These are phyloP conservation scores for Microcebus ravelobensis DNA, from an alignment of 2,113 vertebrate genomes.

Conservation along the genomic window DNA sequence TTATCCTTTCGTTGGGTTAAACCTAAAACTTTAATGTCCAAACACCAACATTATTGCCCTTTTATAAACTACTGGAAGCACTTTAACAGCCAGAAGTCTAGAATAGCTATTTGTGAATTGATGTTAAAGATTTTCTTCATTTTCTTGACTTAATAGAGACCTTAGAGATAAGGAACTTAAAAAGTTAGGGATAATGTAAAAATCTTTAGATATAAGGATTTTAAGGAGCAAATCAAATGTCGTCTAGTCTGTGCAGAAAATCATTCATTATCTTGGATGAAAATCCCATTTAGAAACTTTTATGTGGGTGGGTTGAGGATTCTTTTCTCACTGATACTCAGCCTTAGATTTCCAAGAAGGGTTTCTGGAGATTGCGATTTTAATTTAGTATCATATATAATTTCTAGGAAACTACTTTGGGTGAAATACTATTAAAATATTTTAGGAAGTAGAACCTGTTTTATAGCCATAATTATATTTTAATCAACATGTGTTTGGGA, in stretches of 20 bases:
- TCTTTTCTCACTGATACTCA: not conserved
- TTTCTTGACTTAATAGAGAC: conserved; percentile 27
- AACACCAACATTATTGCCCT: not conserved
- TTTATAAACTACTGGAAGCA: not conserved
- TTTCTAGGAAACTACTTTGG: not conserved
- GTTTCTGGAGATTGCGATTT: not conserved
- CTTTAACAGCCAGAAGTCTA: not conserved
- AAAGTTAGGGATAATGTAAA: not conserved
- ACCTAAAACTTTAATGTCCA: not conserved
- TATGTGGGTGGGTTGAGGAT: not conserved
- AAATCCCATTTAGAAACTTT: not conserved
- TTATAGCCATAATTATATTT: not conserved
- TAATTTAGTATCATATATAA: not conserved
- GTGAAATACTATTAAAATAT: not conserved
- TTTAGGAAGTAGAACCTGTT: not conserved
- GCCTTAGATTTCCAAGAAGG: not conserved
- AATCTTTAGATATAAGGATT: not conserved
- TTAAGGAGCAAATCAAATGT: not conserved
- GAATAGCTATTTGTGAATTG: not conserved
- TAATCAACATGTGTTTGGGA: not conserved
- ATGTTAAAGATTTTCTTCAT: not conserved
- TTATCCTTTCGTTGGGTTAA: not conserved
- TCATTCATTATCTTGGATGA: not conserved
- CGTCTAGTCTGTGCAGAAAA: not conserved
- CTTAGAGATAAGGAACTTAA: not conserved